A percentile compares a stretch with the other conserved stretches of the same genome.
Conservation (phyloP, 2,797 vertebrate species). For the Phrynocephalus vlangalii region DNA sequence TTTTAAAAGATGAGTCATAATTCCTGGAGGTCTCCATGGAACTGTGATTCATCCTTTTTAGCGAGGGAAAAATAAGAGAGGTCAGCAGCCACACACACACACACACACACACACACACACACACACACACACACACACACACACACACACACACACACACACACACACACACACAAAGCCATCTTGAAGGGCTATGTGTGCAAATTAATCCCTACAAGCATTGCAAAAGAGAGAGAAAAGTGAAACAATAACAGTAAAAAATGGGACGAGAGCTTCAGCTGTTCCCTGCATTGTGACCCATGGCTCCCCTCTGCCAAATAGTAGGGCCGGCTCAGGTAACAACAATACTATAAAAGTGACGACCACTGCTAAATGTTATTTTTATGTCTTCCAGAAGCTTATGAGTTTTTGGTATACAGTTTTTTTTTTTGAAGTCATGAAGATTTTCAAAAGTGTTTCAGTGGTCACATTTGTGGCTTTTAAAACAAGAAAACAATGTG, state of each 20-base stretch:
- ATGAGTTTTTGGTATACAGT: slow-evolving; percentile 28
- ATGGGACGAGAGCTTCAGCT: background rate
- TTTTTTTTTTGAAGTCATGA: slow-evolving; percentile 23
- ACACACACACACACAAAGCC: no score
- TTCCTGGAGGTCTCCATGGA: no score
- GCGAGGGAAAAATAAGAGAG: no score
- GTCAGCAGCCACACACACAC: no score
- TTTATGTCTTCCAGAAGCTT: background rate
- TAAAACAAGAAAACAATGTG: background rate
- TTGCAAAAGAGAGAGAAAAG: background rate
- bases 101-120: no score
- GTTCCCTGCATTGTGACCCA: background rate
- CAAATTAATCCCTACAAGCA: no score
- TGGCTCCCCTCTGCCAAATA: background rate
- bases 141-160: no score
- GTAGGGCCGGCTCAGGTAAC: background rate
- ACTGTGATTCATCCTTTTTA: no score
- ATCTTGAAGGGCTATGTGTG: no score
- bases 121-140: no score
- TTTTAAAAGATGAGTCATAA: no score
- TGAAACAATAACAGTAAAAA: background rate
- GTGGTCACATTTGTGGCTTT: slow-evolving; percentile 35
- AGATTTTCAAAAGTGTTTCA: slow-evolving; percentile 39
- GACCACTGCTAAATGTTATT: background rate
- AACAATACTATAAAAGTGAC: background rate